Conservation (phyloP, 2,888 invertebrate species). For the Caenorhabditis macrosperma region DNA sequence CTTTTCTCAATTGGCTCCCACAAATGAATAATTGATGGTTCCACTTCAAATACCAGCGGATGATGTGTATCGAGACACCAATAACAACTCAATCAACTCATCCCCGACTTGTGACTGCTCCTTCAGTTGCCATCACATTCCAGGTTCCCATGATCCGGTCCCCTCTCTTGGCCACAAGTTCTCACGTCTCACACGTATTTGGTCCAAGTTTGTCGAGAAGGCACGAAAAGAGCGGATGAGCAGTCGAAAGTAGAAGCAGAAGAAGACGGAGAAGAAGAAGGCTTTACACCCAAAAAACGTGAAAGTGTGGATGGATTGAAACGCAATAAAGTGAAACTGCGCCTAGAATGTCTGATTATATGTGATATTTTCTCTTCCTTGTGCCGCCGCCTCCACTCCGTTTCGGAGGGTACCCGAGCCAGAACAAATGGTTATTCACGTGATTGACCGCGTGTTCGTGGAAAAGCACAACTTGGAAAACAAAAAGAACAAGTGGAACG, state of each 20-base stretch:
- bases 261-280: too few relatives aligned
- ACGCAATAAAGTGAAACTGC: slow-evolving; percentile 59
- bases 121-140: not conserved
- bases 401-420: not conserved
- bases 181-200: slow-evolving; percentile 25
- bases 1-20: not conserved
- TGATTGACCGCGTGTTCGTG: slow-evolving; percentile 6
- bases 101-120: not conserved
- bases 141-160: not conserved
- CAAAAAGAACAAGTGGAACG: not conserved
- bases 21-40: slow-evolving; percentile 35
- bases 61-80: slow-evolving; percentile 9
- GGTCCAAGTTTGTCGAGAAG: slow-evolving; percentile 16
- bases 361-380: slow-evolving; percentile 27
- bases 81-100: slow-evolving; percentile 13
- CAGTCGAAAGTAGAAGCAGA: too few relatives aligned
- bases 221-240: slow-evolving; percentile 28
- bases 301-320: slow-evolving; percentile 42
- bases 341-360: slow-evolving; percentile 34
- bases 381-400: not conserved
- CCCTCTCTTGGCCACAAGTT: too few relatives aligned
- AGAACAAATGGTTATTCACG: not conserved
- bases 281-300: slow-evolving; percentile 19
- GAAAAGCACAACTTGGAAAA: not conserved
- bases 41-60: slow-evolving; percentile 24